A percentile compares a stretch with the other conserved stretches of the same genome.
phyloP scores from a whole-genome alignment of 2,113 vertebrate species.

The Actenoides hombroni region DNA sequence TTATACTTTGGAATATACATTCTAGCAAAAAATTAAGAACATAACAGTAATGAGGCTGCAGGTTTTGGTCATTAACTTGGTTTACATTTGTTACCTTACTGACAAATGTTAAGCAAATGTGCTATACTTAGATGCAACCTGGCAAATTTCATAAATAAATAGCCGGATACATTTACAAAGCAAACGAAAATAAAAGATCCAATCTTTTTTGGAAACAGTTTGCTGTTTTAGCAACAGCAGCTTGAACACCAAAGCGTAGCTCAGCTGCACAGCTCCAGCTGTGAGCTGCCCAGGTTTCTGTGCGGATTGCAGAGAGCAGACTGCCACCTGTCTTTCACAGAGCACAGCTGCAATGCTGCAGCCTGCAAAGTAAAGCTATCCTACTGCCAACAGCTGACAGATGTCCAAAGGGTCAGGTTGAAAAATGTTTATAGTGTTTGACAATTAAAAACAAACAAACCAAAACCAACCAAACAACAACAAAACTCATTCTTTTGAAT shows the following conservation, averaged over 20 bases:
- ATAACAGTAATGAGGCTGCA: not conserved
- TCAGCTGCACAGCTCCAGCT: not conserved
- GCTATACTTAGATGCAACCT: not conserved
- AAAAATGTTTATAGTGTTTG: not conserved
- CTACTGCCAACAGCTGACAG: not conserved
- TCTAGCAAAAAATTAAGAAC: not conserved
- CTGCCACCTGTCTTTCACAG: slow-evolving; percentile 36
- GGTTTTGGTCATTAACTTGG: not conserved
- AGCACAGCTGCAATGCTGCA: slow-evolving; percentile 34
- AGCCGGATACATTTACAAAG: not conserved
- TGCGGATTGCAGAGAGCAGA: not conserved
- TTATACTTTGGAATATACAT: not conserved
- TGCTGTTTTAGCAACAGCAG: not conserved
- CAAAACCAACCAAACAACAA: not conserved
- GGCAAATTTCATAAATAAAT: not conserved
- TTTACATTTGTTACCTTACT: not conserved
- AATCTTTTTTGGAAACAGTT: not conserved
- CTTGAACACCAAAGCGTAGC: not conserved
- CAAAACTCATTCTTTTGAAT: not conserved
- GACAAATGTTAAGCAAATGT: not conserved
- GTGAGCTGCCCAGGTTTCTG: not conserved
- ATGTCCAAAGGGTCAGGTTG: not conserved
- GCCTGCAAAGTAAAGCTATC: not conserved
- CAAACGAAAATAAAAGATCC: not conserved
- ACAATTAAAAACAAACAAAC: not conserved